These are phyloP conservation scores for Elachura formosa DNA, from an alignment of 2,113 vertebrate species.

Conservation along the genomic window DNA sequence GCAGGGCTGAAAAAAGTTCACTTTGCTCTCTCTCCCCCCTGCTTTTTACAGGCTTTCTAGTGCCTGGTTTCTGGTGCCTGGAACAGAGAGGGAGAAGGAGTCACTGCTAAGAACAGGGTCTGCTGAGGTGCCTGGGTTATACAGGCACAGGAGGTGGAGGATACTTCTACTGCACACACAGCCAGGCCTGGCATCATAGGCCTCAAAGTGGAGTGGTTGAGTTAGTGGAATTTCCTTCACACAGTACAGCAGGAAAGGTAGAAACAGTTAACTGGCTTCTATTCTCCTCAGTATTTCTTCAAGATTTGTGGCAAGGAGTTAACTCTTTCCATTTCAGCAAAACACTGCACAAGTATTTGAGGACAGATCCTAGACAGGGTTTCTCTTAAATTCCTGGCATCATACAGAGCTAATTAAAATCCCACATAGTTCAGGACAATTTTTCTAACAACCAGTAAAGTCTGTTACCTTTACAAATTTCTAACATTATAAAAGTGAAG, in stretches of 20 bases:
- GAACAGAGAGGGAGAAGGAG: not conserved
- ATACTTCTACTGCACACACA: not conserved
- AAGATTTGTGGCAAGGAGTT: not conserved
- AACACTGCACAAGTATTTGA: not conserved
- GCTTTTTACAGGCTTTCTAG: not conserved
- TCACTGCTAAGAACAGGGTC: not conserved
- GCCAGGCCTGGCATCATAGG: not conserved
- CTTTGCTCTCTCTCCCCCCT: not conserved
- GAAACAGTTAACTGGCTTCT: conserved; percentile 1
- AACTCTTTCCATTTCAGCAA: not conserved
- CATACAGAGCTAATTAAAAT: not conserved
- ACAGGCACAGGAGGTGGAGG: not conserved
- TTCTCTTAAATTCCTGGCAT: not conserved
- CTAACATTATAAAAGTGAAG: not conserved
- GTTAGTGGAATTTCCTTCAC: conserved; percentile 43
- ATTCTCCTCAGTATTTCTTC: not conserved
- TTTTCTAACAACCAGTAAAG: not conserved
- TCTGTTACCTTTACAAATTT: not conserved
- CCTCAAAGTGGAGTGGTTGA: conserved; percentile 55
- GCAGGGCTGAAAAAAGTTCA: not conserved
- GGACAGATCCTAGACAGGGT: not conserved
- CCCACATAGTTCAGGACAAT: not conserved
- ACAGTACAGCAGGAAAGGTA: not conserved
- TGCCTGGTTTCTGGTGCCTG: too few relatives aligned
- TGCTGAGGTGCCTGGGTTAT: not conserved